A percentile compares a stretch with the other conserved stretches of the same genome.
phyloP scores from a whole-genome alignment of 2,113 vertebrate species.

The Sorex araneus region DNA sequence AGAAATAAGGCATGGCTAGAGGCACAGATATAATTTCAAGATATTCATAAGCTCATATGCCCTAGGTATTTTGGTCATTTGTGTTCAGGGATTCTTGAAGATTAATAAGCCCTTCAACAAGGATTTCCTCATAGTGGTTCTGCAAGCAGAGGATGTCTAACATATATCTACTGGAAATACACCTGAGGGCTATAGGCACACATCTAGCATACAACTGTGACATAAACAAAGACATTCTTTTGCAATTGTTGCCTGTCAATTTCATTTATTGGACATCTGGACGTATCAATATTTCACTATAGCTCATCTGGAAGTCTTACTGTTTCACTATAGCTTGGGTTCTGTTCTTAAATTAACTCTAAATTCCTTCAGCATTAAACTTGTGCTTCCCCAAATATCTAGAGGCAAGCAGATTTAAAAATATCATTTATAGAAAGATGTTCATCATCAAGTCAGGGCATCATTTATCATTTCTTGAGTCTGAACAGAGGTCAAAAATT shows the following conservation, averaged over 20 bases:
- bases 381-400: constrained; percentile 11
- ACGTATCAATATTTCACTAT: neutral
- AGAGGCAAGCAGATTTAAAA: constrained; percentile 23
- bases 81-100: neutral
- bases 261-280: neutral
- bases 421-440: neutral
- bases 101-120: neutral
- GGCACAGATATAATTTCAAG: neutral
- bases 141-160: neutral
- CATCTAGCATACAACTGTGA: neutral
- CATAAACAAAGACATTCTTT: neutral
- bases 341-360: neutral
- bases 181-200: neutral
- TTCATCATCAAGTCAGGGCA: neutral
- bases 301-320: neutral
- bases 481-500: neutral
- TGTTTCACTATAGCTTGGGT: neutral
- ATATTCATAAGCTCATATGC: neutral
- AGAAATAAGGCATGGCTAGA: neutral
- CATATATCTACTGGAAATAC: fast-evolving
- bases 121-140: neutral
- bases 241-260: neutral
- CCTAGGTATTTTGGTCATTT: neutral
- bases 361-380: neutral
- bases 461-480: neutral